Evolutionary conservation across 1,140 invertebrate species (phyloP), one percentile per base, ranked within the genome.

Genomic region (Pygmarrhopalites habei): DNA sequence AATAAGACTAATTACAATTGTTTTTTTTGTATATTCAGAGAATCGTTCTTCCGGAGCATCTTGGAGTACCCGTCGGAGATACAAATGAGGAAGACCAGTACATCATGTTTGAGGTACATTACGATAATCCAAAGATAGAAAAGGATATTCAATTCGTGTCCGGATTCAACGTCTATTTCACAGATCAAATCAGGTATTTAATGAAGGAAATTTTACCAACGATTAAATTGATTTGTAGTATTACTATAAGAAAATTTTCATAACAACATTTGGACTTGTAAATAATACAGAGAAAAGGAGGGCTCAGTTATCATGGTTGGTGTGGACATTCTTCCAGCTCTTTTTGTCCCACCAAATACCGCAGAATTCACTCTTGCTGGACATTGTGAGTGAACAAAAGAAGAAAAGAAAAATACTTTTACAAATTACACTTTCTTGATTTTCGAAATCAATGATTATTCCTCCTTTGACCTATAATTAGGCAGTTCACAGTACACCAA

Each of bases 331-430:
- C 19, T 47, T 25, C 51, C 58, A 3, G 30, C 64, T 1, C 32
- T 60, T 1, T 17, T 60, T 2, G 56, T 65, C 26, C 65, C 65
- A 0, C 65, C 65, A 17, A 23, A 60, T 32, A 4, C 41, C 1
- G 12, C 7, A 17, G 47, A 56, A 19, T 60, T 53, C 23, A 17
- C 55, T 4, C 32, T 64, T 26, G 29, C 44, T 1, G 65, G 65
- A 1, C 61, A 64, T 21, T 67, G 65, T 30, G 43, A 51, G 10
- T 23, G 39, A 72, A 87, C 85, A 5, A 75, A 75, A 47, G n/a
- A 15, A 5, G n/a, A n/a, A n/a, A n/a, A n/a, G n/a, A n/a, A n/a
- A n/a, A n/a, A n/a, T n/a, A n/a, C n/a, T n/a, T n/a, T n/a, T n/a
- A n/a, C n/a, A n/a, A n/a, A n/a, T n/a, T n/a, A n/a, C n/a, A n/a